Evolutionary conservation across 2,888 invertebrate genomes (phyloP).

Genomic region (Leptinotarsa peninsularis): DNA sequence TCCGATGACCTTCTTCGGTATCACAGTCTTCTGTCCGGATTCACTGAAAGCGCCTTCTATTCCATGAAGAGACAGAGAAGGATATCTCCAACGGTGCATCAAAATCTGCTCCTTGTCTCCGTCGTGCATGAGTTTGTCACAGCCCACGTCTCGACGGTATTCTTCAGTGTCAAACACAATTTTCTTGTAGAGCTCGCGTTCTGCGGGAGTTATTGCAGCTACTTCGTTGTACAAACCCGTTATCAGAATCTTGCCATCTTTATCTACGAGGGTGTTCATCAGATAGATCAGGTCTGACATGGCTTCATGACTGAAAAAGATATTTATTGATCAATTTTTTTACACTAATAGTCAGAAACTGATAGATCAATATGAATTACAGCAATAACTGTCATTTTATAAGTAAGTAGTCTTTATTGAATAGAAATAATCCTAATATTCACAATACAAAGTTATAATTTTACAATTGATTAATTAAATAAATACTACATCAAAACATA

Average conservation of each 20-base stretch:
- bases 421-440: too few relatives aligned
- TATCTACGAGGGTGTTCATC: slow-evolving; percentile 85
- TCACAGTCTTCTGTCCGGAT: slow-evolving; percentile 94
- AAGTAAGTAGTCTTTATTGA: too few relatives aligned
- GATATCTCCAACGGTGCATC: slow-evolving; percentile 96
- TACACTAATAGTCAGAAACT: background rate
- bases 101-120: slow-evolving; percentile 85
- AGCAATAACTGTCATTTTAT: too few relatives aligned
- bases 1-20: slow-evolving; percentile 91
- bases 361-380: background rate
- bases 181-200: slow-evolving; percentile 78
- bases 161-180: slow-evolving; percentile 89
- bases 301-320: slow-evolving; percentile 76
- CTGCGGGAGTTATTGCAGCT: slow-evolving; percentile 75
- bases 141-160: slow-evolving; percentile 81
- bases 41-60: slow-evolving; percentile 92
- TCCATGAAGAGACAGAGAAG: slow-evolving; percentile 93
- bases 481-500: too few relatives aligned
- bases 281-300: slow-evolving; percentile 92
- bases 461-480: too few relatives aligned
- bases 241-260: slow-evolving; percentile 86
- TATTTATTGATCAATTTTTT: background rate
- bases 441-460: too few relatives aligned
- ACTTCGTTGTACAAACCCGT: slow-evolving; percentile 89
- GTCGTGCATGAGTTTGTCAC: slow-evolving; percentile 76